These are phyloP conservation scores for Peribatodes rhomboidaria DNA, from an alignment of 2,888 invertebrate genomes.

Conservation along the genomic window DNA sequence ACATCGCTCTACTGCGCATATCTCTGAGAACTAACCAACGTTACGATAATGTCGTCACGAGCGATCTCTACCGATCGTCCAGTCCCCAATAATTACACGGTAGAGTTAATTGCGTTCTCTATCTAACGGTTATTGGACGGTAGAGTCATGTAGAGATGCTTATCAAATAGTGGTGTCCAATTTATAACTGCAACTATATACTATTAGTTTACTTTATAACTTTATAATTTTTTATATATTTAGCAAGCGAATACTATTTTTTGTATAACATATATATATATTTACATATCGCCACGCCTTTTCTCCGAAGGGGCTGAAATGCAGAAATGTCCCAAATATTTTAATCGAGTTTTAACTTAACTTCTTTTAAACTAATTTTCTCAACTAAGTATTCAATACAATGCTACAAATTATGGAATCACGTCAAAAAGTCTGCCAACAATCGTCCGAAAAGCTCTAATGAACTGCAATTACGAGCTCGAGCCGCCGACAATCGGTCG, in stretches of 20 bases:
- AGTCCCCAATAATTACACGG: slow-evolving; percentile 42
- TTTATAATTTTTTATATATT: too few relatives aligned
- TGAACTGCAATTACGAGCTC: slow-evolving; percentile 31
- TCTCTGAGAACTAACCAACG: slow-evolving; percentile 13
- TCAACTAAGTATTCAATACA: not conserved
- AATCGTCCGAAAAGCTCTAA: slow-evolving; percentile 27
- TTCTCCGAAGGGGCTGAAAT: too few relatives aligned
- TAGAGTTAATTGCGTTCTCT: slow-evolving; percentile 38
- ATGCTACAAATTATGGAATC: slow-evolving; percentile 15
- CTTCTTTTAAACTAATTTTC: too few relatives aligned
- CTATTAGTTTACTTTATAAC: too few relatives aligned
- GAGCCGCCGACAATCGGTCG: slow-evolving; percentile 27
- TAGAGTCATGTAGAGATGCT: slow-evolving; percentile 17
- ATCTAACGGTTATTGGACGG: slow-evolving; percentile 29
- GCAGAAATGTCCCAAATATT: too few relatives aligned
- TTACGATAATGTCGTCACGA: slow-evolving; percentile 26
- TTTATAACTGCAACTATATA: not conserved
- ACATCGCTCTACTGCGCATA: slow-evolving; percentile 4
- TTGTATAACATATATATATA: too few relatives aligned
- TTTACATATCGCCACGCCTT: too few relatives aligned
- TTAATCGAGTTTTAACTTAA: too few relatives aligned
- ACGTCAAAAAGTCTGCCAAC: slow-evolving; percentile 25
- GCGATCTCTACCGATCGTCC: slow-evolving; percentile 33
- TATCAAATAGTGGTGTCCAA: slow-evolving; percentile 11
- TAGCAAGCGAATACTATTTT: too few relatives aligned